A percentile compares a stretch with the other conserved stretches of the same genome.
These are phyloP conservation scores for Leucosticte australis DNA, from an alignment of 2,113 vertebrate genomes.

Conservation along the genomic window DNA sequence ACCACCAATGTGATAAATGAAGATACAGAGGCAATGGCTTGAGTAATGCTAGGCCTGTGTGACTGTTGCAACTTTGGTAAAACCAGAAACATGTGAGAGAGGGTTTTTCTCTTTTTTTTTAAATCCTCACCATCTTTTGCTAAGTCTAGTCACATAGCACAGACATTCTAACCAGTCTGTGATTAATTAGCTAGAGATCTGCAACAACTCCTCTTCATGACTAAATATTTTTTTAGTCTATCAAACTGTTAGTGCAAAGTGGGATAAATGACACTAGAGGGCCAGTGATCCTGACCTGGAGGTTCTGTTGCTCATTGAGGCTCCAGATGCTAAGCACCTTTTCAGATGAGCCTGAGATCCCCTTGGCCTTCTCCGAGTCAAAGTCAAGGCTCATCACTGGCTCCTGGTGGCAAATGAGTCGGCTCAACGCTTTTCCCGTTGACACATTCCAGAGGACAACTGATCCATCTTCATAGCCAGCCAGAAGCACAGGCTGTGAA, in stretches of 20 bases:
- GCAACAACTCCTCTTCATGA: slow-evolving; percentile 76
- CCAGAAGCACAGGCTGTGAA: slow-evolving; percentile 81
- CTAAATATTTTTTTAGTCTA: slow-evolving; percentile 84
- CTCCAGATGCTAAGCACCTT: slow-evolving; percentile 87
- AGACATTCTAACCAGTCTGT: slow-evolving; percentile 68
- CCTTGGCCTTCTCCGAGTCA: slow-evolving; percentile 80
- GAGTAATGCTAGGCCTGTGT: slow-evolving; percentile 58
- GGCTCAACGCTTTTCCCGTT: slow-evolving; percentile 77
- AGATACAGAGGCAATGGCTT: slow-evolving; percentile 48
- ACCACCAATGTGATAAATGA: slow-evolving; percentile 53
- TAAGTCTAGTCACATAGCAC: slow-evolving; percentile 36
- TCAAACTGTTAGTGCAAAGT: slow-evolving; percentile 77
- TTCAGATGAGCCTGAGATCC: slow-evolving; percentile 90
- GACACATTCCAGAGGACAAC: slow-evolving; percentile 89
- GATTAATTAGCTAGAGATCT: slow-evolving; percentile 80
- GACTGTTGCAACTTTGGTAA: slow-evolving; percentile 59
- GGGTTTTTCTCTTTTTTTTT: neutral
- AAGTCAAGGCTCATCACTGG: slow-evolving; percentile 94
- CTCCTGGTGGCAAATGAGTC: slow-evolving; percentile 81
- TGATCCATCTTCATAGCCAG: slow-evolving; percentile 92
- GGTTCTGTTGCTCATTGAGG: slow-evolving; percentile 82
- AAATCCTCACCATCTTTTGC: slow-evolving; percentile 57
- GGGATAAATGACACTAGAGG: slow-evolving; percentile 70
- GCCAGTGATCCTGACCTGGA: slow-evolving; percentile 86
- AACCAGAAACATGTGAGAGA: slow-evolving; percentile 73